Evolutionary conservation across 2,113 vertebrate species (phyloP).

Genomic region (Micronycteris hirsuta): DNA sequence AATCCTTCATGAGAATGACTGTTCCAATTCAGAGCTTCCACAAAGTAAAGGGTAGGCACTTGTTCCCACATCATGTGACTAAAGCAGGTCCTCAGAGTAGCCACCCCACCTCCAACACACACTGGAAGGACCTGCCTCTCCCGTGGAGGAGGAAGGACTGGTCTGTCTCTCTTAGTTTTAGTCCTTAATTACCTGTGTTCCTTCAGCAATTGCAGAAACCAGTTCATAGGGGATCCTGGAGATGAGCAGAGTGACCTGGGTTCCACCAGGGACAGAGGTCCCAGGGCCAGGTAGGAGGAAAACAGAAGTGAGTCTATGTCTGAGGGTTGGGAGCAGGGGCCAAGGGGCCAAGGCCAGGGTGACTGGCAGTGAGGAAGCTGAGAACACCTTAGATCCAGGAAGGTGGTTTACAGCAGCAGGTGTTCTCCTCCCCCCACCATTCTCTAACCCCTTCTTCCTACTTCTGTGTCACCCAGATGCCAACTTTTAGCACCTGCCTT

Average conservation of each 20-base stretch:
- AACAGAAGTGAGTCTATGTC: neutral
- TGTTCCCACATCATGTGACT: neutral
- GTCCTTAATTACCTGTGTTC: neutral
- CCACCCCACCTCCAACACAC: too few relatives aligned
- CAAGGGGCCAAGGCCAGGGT: accelerated
- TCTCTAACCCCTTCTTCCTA: neutral
- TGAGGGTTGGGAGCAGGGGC: neutral
- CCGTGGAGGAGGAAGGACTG: neutral
- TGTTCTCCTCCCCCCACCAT: neutral
- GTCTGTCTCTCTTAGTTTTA: neutral
- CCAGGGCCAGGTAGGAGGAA: neutral
- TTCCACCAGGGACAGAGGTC: neutral
- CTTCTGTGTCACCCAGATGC: neutral
- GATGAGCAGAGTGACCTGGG: neutral
- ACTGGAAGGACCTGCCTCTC: neutral
- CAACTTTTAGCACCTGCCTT: neutral
- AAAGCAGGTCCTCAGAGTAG: neutral
- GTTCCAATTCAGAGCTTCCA: neutral
- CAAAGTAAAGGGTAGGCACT: neutral
- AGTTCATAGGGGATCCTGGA: neutral
- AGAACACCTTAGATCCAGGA: neutral
- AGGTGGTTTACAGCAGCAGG: neutral
- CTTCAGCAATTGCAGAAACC: neutral
- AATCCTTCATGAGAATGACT: neutral
- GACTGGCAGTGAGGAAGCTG: neutral